Conservation (phyloP, 2,113 vertebrate genomes). For the Alouatta palliata region DNA sequence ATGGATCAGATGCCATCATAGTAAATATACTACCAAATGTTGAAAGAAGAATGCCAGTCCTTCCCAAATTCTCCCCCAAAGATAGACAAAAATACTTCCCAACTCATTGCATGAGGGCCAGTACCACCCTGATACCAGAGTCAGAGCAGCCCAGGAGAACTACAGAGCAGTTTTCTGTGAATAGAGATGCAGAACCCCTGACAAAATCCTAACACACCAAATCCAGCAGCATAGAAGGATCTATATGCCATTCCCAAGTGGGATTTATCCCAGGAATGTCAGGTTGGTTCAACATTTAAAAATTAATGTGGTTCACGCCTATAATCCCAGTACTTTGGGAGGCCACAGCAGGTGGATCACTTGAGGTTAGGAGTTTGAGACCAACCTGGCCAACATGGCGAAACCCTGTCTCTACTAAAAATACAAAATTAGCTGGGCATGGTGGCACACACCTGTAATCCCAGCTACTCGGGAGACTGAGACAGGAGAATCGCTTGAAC, state of each 20-base stretch:
- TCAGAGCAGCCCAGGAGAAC: not conserved
- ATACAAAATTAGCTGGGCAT: too few relatives aligned
- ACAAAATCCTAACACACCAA: not conserved
- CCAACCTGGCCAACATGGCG: too few relatives aligned
- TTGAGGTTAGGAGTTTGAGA: too few relatives aligned
- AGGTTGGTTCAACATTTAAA: not conserved
- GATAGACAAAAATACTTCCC: not conserved
- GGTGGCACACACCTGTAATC: too few relatives aligned
- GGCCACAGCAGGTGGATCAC: too few relatives aligned
- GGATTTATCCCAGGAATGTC: not conserved
- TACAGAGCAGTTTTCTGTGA: not conserved
- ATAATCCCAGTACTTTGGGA: too few relatives aligned
- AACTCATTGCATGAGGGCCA: not conserved
- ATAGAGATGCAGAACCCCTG: not conserved
- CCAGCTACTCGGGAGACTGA: too few relatives aligned
- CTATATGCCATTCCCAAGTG: not conserved
- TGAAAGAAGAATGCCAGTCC: not conserved
- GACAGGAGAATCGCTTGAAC: too few relatives aligned
- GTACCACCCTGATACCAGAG: not conserved
- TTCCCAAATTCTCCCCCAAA: not conserved
- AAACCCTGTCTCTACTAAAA: too few relatives aligned
- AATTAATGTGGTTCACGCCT: not conserved
- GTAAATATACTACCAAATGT: not conserved
- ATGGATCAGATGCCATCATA: not conserved
- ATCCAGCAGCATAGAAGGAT: not conserved